Evolutionary conservation across 2,888 invertebrate species (phyloP).

Genomic region (Oscheius myriophilus): DNA sequence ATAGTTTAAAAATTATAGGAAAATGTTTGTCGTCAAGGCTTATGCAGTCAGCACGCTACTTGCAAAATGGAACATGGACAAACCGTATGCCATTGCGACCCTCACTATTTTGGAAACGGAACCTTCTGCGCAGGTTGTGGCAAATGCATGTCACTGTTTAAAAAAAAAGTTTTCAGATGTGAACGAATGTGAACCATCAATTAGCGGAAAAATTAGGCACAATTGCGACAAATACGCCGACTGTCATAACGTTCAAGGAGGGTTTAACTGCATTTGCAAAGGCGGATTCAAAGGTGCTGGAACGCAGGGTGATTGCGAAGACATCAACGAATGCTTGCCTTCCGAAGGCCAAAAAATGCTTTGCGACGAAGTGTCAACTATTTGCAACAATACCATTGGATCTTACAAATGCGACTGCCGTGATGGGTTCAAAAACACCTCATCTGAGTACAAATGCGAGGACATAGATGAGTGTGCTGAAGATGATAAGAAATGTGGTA

Average conservation of each 20-base stretch:
- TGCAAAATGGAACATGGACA: constrained; percentile 14
- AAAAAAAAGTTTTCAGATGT: constrained; percentile 4
- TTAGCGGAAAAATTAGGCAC: neutral
- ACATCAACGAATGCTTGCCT: constrained; percentile 23
- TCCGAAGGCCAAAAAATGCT: neutral
- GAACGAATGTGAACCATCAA: constrained; percentile 1
- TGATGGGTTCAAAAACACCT: constrained; percentile 23
- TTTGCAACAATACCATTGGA: constrained; percentile 18
- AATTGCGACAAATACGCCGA: constrained; percentile 19
- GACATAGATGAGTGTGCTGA: constrained; percentile 20
- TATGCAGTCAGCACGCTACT: constrained; percentile 20
- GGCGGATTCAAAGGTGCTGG: constrained; percentile 23
- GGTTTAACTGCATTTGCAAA: constrained; percentile 18
- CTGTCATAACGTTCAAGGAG: constrained; percentile 25
- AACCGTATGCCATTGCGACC: constrained; percentile 13
- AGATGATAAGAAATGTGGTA: constrained; percentile 10
- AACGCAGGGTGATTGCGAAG: constrained; percentile 25
- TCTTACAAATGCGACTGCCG: constrained; percentile 21
- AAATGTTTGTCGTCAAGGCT: constrained; percentile 12
- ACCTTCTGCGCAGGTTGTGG: constrained; percentile 23
- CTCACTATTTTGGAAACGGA: constrained; percentile 28
- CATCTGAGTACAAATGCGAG: neutral
- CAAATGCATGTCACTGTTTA: neutral
- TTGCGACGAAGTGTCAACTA: constrained; percentile 13
- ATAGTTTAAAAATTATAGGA: too few relatives aligned